Base-by-base conservation (phyloP, 2,888 invertebrate genomes). In the Lepidocyrtinus sp. region DNA sequence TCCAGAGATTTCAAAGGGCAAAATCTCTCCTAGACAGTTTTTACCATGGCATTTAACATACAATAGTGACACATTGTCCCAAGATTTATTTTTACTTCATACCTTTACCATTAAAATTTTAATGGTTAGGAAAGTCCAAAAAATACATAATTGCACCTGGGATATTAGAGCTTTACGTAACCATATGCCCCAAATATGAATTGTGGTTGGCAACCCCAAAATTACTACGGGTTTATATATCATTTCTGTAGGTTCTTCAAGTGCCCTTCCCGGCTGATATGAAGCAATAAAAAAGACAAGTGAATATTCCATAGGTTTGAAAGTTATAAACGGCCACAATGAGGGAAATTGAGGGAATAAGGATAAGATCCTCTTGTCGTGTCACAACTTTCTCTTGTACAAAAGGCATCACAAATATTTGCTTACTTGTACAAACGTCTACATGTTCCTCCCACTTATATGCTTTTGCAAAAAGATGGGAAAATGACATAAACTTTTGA, bases 361-460 rank as follows among this genome's bases (percentile, higher is more conserved):
- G n/a, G n/a, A n/a, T n/a, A n/a, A n/a, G n/a, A n/a, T n/a, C n/a
- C n/a, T n/a, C n/a, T n/a, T n/a, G n/a, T n/a, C n/a, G n/a, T n/a
- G n/a, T n/a, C n/a, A n/a, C n/a, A 61, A 22, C 50, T 46, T 50
- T 3, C 21, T 25, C 5, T 50, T 64, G 64, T 50, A 68, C 59
- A 55, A 70, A 68, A 76, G 69, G 75, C 62, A 70, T 64, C 70
- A 70, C 75, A 76, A 76, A 76, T 76, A 76, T 76, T 76, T 76
- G 75, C 70, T 76, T 63, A 70, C 75, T 76, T 69, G 68, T 74
- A 46, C 5, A 36, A 36, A 36, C 36, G 12, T 5, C 36, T 36
- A 5, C 36, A 36, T 36, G 12, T 7, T 36, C 36, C 12, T 36
- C 12, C 5, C 36, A n/a, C 36, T 36, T 36, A 12, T 12, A 5